phyloP scores from a whole-genome alignment of 2,113 vertebrate genomes.

The Muntiacus muntjak region DNA sequence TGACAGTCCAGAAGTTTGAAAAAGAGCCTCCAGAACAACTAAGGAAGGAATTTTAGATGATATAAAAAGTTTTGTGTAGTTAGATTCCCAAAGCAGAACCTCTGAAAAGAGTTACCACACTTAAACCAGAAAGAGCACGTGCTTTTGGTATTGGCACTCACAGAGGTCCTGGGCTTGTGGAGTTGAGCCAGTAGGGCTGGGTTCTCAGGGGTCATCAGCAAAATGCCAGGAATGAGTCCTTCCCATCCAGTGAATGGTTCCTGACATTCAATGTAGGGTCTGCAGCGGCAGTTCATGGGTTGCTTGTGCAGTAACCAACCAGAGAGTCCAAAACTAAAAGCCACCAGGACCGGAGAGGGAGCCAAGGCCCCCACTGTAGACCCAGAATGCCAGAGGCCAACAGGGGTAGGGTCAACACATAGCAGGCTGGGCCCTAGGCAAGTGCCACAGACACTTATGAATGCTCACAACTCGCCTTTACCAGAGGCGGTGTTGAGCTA shows the following conservation, averaged over 20 bases:
- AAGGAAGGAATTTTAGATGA: not conserved
- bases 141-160: fast-evolving
- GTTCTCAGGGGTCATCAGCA: not conserved
- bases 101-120: not conserved
- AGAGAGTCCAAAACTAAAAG: not conserved
- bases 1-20: not conserved
- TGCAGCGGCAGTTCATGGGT: not conserved
- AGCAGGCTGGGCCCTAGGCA: not conserved
- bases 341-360: not conserved
- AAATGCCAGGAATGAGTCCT: not conserved
- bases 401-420: not conserved
- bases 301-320: not conserved
- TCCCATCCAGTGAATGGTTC: not conserved
- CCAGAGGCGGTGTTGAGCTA: fast-evolving
- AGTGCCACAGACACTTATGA: no score
- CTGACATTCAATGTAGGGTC: not conserved
- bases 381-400: not conserved
- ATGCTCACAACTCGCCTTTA: not conserved
- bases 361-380: not conserved
- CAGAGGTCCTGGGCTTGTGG: not conserved
- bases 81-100: not conserved
- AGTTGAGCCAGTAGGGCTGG: not conserved
- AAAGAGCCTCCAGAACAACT: not conserved
- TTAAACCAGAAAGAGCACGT: not conserved
- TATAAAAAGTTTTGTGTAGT: not conserved